These are phyloP conservation scores for Heliopora coerulea DNA, from an alignment of 92 coral and sea anemone genomes.

Conservation along the genomic window DNA sequence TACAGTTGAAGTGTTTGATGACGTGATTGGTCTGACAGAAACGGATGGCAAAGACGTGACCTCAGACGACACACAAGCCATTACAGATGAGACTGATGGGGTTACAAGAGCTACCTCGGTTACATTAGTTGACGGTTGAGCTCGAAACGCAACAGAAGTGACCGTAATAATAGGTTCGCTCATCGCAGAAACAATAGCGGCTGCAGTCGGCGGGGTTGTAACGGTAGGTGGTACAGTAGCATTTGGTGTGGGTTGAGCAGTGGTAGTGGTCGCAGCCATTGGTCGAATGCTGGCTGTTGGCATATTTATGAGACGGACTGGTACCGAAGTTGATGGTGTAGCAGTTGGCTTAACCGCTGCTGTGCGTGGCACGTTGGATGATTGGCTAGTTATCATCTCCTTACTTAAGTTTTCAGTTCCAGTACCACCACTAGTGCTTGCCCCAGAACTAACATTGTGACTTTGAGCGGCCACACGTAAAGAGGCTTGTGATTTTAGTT, in stretches of 20 bases:
- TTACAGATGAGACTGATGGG: neutral
- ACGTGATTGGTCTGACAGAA: conserved; percentile 77
- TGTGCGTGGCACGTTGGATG: conserved; percentile 77
- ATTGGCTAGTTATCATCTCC: conserved; percentile 19
- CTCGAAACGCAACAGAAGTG: conserved; percentile 7
- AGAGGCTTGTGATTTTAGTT: conserved; percentile 54
- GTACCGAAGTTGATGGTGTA: conserved; percentile 60
- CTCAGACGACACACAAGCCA: conserved; percentile 21
- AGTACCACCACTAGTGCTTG: conserved; percentile 10
- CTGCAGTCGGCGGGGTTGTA: conserved; percentile 45
- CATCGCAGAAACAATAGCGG: conserved; percentile 55
- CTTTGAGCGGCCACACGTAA: conserved; percentile 61
- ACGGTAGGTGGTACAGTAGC: conserved; percentile 58
- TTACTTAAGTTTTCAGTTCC: conserved; percentile 1
- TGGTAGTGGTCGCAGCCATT: conserved; percentile 82
- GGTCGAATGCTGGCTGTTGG: conserved; percentile 96
- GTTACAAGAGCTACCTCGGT: neutral
- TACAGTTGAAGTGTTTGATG: conserved; percentile 23
- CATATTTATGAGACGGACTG: conserved; percentile 69
- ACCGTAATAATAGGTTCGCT: conserved; percentile 56
- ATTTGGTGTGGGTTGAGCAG: conserved; percentile 84
- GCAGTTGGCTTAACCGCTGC: conserved; percentile 98
- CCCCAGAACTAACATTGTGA: conserved; percentile 1
- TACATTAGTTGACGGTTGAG: neutral
- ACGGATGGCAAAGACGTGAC: conserved; percentile 28